A percentile compares a stretch with the other conserved stretches of the same genome.
These are phyloP conservation scores for Antigone vipio DNA, from an alignment of 2,113 vertebrate genomes.

Conservation along the genomic window DNA sequence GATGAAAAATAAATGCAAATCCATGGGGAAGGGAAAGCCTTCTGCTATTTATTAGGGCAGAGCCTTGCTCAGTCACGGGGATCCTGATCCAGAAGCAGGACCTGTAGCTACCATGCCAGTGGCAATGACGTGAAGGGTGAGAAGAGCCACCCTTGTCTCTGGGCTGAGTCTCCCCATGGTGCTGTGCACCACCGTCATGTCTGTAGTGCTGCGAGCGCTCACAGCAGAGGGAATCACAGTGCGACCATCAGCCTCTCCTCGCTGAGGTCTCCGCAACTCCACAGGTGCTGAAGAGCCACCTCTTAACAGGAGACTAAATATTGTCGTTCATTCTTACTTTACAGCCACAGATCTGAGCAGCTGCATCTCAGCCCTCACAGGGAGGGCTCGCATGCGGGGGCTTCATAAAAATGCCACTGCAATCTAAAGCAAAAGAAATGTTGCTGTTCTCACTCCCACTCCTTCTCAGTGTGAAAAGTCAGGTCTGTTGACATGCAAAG, in stretches of 20 bases:
- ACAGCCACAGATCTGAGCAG: background rate
- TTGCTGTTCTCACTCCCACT: background rate
- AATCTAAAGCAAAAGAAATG: background rate
- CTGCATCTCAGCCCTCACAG: background rate
- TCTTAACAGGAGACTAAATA: background rate
- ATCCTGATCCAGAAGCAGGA: background rate
- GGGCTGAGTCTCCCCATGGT: background rate
- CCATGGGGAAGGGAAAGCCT: background rate
- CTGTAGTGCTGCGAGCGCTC: background rate
- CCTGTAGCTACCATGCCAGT: background rate
- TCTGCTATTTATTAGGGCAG: background rate
- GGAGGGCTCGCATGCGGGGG: fast-evolving
- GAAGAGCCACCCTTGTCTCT: background rate
- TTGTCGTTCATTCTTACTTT: background rate
- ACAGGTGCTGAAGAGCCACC: background rate
- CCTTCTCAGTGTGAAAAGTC: background rate
- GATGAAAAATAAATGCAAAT: background rate
- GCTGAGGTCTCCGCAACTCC: background rate
- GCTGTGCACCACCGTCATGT: too few species aligned
- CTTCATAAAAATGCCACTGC: background rate
- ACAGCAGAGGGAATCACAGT: background rate
- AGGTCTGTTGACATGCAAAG: background rate
- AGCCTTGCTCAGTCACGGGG: background rate
- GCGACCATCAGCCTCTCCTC: background rate
- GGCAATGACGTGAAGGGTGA: fast-evolving